A percentile compares a stretch with the other conserved stretches of the same genome.
Evolutionary conservation across 2,797 vertebrate genomes (phyloP).

Genomic region (Sebastes flavidus): DNA sequence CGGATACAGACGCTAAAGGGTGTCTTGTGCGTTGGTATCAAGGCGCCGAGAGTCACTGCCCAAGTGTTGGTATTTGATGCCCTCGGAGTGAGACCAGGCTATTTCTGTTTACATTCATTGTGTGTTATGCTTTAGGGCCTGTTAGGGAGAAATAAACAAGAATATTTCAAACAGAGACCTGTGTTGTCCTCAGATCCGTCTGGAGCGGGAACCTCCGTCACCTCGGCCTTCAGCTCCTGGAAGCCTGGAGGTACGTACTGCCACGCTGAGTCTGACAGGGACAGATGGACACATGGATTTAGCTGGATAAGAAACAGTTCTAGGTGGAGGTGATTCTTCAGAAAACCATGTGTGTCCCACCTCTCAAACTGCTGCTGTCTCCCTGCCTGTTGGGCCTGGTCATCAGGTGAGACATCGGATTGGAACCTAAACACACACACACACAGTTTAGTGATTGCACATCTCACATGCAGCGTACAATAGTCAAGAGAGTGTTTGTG

Average conservation of each 20-base stretch:
- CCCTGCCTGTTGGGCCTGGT: slow-evolving; percentile 71
- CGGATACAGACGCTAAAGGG: too few species aligned
- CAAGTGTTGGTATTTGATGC: too few species aligned
- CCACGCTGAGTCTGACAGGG: slow-evolving; percentile 84
- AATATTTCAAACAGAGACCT: slow-evolving; percentile 60
- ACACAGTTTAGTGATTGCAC: background rate
- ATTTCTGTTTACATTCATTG: too few species aligned
- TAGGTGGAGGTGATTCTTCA: background rate
- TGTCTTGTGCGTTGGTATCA: too few species aligned
- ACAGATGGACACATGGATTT: background rate
- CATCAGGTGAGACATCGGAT: slow-evolving; percentile 69
- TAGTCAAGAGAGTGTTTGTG: slow-evolving; percentile 6
- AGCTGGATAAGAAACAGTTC: background rate
- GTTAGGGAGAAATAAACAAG: too few species aligned
- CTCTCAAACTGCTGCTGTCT: slow-evolving; percentile 72
- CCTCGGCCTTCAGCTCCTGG: slow-evolving; percentile 92
- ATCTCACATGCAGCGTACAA: background rate
- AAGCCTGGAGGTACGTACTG: slow-evolving; percentile 76
- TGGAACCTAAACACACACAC: slow-evolving; percentile 65
- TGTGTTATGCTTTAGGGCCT: too few species aligned
- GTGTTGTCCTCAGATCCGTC: slow-evolving; percentile 53
- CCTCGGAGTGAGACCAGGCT: too few species aligned
- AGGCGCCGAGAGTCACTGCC: too few species aligned
- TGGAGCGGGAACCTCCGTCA: slow-evolving; percentile 87
- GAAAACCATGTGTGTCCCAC: slow-evolving; percentile 39